Evolutionary conservation across 2,113 vertebrate species (phyloP), one percentile per base, ranked within the genome.

Genomic region (Strix uralensis): DNA sequence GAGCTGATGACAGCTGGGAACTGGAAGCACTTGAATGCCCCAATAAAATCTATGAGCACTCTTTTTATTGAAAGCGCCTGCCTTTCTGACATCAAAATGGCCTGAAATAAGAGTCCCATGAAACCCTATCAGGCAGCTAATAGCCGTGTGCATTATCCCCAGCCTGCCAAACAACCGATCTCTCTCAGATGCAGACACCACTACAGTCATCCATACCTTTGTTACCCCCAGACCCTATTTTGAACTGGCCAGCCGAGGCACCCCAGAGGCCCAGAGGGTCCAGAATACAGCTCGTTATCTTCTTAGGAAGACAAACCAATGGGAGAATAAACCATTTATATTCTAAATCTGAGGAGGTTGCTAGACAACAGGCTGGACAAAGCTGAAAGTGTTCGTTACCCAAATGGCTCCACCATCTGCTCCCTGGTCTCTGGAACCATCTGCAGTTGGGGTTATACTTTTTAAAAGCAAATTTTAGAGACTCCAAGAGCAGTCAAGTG

Each of bases 1-100:
- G 85, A 90, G 58, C 78, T 92, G 92, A 73, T 96, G 96, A 93
- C 90, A 90, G 90, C 69, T 94, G 93, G 92, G 91, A 96, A 94
- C 83, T 91, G 93, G 80, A 86, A 88, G 72, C 72, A 63, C 70
- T 58, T 92, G 86, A 94, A 96, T 89, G 86, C 70, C 55, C 44
- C 94, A 96, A 95, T 87, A 92, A 94, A 97, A 95, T 85, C 83
- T 86, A n/a, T 65, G 89, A 96, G 66, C 86, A 34, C 46, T 82
- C 70, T 78, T 93, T 92, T 95, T 95, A 92, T 81, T 92, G 84
- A 95, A 93, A 91, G 73, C 0, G 57, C 84, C 91, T 96, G 94
- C 96, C 86, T 89, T 94, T 62, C 86, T 79, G 86, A 81, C 78
- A 79, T 72, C 9, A 15, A 92, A 95, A 95, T 72, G 78, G 86